These are phyloP conservation scores for Dascyllus trimaculatus DNA, from an alignment of 2,113 vertebrate species.

Conservation along the genomic window DNA sequence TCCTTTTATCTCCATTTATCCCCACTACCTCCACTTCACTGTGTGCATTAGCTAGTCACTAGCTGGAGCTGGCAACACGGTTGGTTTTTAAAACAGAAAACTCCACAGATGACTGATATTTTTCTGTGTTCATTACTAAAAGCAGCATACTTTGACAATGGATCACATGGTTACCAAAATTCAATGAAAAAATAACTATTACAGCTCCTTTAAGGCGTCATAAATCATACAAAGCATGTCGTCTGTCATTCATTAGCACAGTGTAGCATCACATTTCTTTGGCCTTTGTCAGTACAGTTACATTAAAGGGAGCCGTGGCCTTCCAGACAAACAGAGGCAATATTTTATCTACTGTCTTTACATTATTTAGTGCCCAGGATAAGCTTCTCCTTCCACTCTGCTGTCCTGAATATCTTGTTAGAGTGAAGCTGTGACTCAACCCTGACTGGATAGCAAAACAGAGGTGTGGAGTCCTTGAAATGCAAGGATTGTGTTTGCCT, in stretches of 20 bases:
- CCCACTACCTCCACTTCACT: too few relatives aligned
- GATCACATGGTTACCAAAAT: too few relatives aligned
- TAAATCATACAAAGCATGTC: neutral
- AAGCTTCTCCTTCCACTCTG: slow-evolving; percentile 21
- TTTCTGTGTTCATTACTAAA: too few relatives aligned
- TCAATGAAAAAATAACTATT: neutral
- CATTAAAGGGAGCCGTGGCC: neutral
- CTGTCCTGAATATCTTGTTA: slow-evolving; percentile 53
- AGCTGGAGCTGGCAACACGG: too few relatives aligned
- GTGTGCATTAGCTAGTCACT: too few relatives aligned
- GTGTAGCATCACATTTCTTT: neutral
- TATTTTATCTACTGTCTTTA: slow-evolving; percentile 34
- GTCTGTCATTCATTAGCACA: slow-evolving; percentile 18
- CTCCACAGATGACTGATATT: too few relatives aligned
- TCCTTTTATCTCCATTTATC: too few relatives aligned
- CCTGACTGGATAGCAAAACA: slow-evolving; percentile 45
- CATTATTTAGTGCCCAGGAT: slow-evolving; percentile 67
- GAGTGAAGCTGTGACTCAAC: slow-evolving; percentile 59
- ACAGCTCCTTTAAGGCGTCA: too few relatives aligned
- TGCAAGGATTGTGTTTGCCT: slow-evolving; percentile 50
- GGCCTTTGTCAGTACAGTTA: slow-evolving; percentile 6
- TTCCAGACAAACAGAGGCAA: slow-evolving; percentile 44
- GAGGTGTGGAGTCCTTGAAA: slow-evolving; percentile 65
- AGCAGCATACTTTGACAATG: slow-evolving; percentile 1
- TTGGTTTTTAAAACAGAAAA: too few relatives aligned